Evolutionary conservation across 2,113 vertebrate genomes (phyloP).

Genomic region (Malurus elegans): DNA sequence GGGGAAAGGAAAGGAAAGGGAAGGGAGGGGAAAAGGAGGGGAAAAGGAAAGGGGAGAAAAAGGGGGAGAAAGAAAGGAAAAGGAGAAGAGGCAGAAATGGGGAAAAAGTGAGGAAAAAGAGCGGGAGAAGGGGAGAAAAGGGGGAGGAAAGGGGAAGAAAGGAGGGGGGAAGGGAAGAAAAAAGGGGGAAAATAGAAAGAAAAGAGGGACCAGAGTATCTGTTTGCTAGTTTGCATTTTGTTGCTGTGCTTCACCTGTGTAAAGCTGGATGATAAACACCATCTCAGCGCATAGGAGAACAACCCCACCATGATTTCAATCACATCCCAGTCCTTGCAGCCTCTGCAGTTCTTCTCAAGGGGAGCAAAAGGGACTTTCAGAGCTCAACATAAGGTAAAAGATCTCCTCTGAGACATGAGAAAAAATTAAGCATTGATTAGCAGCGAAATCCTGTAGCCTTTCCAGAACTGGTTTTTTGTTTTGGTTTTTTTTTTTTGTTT

Average conservation of each 20-base stretch:
- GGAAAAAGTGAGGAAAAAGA: too few species aligned
- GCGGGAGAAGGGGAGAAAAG: too few species aligned
- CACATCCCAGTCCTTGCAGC: background rate
- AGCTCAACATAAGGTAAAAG: background rate
- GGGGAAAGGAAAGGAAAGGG: too few species aligned
- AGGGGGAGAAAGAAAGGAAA: too few species aligned
- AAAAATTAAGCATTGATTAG: background rate
- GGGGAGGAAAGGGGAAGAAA: too few species aligned
- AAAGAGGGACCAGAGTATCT: background rate
- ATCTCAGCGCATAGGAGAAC: background rate
- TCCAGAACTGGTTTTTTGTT: background rate
- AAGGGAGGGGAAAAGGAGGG: too few species aligned
- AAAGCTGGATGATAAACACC: background rate
- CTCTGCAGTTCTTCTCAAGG: background rate
- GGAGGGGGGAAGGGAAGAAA: too few species aligned
- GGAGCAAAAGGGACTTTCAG: background rate
- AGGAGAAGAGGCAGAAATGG: background rate
- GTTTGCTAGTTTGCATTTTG: background rate
- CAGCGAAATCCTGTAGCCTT: background rate
- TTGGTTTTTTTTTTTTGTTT: too few species aligned
- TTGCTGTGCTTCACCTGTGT: background rate
- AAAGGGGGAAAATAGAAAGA: background rate
- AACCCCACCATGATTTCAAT: background rate
- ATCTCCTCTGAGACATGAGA: background rate
- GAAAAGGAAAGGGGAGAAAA: too few species aligned